Base-by-base conservation (phyloP, 2,113 vertebrate species). In the Lota lota region DNA sequence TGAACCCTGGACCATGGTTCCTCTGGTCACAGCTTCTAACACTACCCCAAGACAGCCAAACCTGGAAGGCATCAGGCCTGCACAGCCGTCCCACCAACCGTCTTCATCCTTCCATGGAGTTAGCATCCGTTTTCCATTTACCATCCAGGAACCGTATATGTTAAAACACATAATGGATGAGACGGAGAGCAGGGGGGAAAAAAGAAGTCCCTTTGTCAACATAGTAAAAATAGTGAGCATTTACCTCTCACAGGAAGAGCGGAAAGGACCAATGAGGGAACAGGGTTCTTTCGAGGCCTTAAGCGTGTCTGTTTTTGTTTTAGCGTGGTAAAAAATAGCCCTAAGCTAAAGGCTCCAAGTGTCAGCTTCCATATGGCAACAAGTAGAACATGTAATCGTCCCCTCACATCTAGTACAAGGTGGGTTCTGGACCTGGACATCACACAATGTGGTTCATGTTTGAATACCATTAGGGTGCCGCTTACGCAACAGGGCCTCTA, bases 71-170 rank as follows among this genome's bases (percentile, higher is more conserved):
- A 90, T 86, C 86, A 81, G 72, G 20, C 65, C 67, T 64, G 68
- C 79, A 77, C 70, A 78, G 54, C 77, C 11, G 73, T 47, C 76
- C 66, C 58, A 73, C 72, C 88, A 75, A 71, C 76, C 77, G 76
- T 88, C 81, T 83, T 70, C 75, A 75, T 79, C 76, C 74, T 63
- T 71, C 74, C 74, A 80, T 64, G 78, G 78, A 70, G 66, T 74
- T 66, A 67, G 77, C 88, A 91, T 89, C 85, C 77, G 74, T 80
- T 90, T 86, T 80, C 79, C 75, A 90, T 90, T 88, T 86, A 10
- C 40, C 40, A 11, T 61, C 60, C 71, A 79, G 71, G 77, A 72
- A 81, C 78, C 83, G 78, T 47, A 82, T 79, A 77, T 84, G 78
- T 79, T 86, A 67, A 81, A 84, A 73, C 51, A 8, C 47, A 69